phyloP scores from a whole-genome alignment of 2,888 invertebrate species.

The Epirrhoe tristata region DNA sequence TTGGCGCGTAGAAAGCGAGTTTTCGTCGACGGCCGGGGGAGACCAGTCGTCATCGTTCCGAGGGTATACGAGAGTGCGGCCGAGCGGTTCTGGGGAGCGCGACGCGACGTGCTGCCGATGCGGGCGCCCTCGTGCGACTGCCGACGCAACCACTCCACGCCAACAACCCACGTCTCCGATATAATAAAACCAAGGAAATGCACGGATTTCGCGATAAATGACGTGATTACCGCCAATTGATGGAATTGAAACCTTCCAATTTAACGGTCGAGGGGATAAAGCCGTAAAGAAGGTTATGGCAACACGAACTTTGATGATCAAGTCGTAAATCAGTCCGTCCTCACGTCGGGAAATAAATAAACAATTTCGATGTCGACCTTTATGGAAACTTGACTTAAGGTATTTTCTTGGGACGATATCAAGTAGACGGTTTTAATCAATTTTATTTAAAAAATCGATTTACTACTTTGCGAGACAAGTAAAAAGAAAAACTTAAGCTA shows the following conservation, averaged over 20 bases:
- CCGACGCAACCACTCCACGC: conserved; percentile 48
- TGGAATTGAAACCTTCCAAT: conserved; percentile 47
- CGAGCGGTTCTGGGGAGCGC: conserved; percentile 48
- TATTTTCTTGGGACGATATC: conserved; percentile 7
- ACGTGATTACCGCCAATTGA: conserved; percentile 57
- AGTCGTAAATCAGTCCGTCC: conserved; percentile 30
- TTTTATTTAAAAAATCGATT: neutral
- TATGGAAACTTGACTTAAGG: conserved; percentile 6
- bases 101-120: conserved; percentile 66
- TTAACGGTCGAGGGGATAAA: conserved; percentile 33
- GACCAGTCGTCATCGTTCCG: conserved; percentile 62
- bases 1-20: conserved; percentile 74
- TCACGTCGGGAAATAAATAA: conserved; percentile 22
- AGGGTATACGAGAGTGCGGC: conserved; percentile 44
- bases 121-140: conserved; percentile 78
- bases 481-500: neutral
- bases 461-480: neutral
- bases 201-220: conserved; percentile 60
- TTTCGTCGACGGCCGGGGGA: conserved; percentile 55
- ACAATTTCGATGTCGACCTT: conserved; percentile 13
- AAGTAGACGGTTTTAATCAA: neutral
- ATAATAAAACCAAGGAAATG: conserved; percentile 65
- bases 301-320: conserved; percentile 37
- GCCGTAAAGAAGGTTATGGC: conserved; percentile 40
- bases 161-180: conserved; percentile 45